Conservation (phyloP, 2,888 invertebrate genomes). For the Agriopis leucophaearia region DNA sequence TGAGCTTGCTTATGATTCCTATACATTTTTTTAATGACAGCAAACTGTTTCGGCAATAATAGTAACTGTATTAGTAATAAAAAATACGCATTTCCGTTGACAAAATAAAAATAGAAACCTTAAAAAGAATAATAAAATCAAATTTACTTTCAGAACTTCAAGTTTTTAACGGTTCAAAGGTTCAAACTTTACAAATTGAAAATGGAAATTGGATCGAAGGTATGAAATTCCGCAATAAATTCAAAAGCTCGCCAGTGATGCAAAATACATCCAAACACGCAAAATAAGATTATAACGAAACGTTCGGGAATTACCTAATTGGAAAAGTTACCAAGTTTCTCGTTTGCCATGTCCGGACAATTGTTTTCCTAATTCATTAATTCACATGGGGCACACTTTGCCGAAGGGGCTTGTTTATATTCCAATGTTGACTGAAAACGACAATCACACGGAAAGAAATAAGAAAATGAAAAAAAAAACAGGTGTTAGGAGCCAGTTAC, state of each 20-base stretch:
- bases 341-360: neutral
- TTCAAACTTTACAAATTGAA: conserved; percentile 2
- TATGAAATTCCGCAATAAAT: conserved; percentile 6
- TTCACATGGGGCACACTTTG: neutral
- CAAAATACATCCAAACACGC: conserved; percentile 9
- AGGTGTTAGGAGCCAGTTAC: too few species aligned
- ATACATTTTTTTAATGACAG: too few species aligned
- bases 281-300: conserved; percentile 4
- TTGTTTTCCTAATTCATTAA: conserved; percentile 22
- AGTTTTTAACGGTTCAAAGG: neutral
- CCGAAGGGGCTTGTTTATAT: neutral
- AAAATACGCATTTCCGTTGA: too few species aligned
- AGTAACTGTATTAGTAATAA: too few species aligned
- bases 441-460: neutral
- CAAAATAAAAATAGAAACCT: too few species aligned
- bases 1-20: too few species aligned
- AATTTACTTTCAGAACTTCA: too few species aligned
- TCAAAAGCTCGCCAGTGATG: conserved; percentile 5
- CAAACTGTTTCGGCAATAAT: too few species aligned
- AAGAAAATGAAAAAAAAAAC: too few species aligned
- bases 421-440: neutral
- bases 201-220: conserved; percentile 7
- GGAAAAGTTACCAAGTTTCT: conserved; percentile 15
- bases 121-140: too few species aligned
- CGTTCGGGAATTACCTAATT: conserved; percentile 13